A percentile compares a stretch with the other conserved stretches of the same genome.
Evolutionary conservation across 2,113 vertebrate genomes (phyloP).

Genomic region (Smithornis capensis): DNA sequence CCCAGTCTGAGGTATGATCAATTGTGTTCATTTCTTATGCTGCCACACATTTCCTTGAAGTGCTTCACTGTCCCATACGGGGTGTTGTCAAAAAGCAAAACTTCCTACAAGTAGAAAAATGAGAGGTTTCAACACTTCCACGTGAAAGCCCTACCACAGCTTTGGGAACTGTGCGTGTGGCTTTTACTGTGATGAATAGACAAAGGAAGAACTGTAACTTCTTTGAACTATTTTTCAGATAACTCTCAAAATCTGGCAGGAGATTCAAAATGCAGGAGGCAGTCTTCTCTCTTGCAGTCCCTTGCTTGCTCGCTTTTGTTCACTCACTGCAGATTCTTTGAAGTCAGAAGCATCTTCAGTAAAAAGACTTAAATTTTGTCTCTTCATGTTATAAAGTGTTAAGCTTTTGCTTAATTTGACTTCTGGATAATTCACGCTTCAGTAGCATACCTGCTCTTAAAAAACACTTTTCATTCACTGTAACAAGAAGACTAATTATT

Average conservation of each 20-base stretch:
- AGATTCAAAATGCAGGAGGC: constrained; percentile 14
- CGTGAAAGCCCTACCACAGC: constrained; percentile 6
- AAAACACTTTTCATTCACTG: neutral
- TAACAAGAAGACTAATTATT: neutral
- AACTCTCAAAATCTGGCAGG: constrained; percentile 1
- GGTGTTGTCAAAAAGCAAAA: constrained; percentile 35
- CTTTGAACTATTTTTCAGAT: constrained; percentile 32
- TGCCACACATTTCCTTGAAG: constrained; percentile 24
- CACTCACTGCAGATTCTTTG: neutral
- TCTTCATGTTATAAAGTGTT: neutral
- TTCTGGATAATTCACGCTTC: neutral
- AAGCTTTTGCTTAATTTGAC: neutral
- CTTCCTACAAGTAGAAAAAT: neutral
- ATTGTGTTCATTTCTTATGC: neutral
- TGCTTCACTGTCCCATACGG: neutral
- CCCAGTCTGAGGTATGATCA: constrained; percentile 18
- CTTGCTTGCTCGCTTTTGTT: neutral
- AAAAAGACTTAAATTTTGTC: constrained; percentile 1
- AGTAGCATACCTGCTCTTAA: neutral
- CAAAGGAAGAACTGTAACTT: constrained; percentile 1
- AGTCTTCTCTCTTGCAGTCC: neutral
- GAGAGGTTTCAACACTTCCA: neutral
- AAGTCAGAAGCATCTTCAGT: neutral
- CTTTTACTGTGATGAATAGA: neutral
- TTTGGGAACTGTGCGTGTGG: neutral